A percentile compares a stretch with the other conserved stretches of the same genome.
phyloP scores from a whole-genome alignment of 35 echinoderm and acorn worm species.

The Stichopus chloronotus region DNA sequence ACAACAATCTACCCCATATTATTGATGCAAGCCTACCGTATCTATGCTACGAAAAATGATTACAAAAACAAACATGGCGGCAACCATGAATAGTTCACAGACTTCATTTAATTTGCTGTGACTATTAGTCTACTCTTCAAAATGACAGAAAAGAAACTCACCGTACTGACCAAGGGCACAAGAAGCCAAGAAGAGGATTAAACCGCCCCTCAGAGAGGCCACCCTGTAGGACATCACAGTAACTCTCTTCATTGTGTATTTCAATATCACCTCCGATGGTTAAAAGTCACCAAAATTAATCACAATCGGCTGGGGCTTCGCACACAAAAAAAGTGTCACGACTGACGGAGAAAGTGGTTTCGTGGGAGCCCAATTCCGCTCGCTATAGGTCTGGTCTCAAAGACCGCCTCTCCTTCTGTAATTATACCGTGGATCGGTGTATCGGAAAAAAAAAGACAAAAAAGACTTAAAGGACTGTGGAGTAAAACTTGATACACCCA shows the following conservation, averaged over 20 bases:
- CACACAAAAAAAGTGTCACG: background rate
- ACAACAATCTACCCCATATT: too few species aligned
- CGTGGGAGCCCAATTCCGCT: background rate
- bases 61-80: background rate
- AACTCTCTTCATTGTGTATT: background rate
- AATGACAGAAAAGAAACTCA: background rate
- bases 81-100: background rate
- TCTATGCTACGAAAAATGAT: too few species aligned
- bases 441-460: too few species aligned
- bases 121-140: background rate
- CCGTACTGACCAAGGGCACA: conserved; percentile 14
- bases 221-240: background rate
- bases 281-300: background rate
- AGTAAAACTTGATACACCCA: too few species aligned
- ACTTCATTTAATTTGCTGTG: background rate
- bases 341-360: background rate
- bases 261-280: background rate
- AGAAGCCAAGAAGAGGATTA: conserved; percentile 17
- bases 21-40: background rate
- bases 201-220: background rate
- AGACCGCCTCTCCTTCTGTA: too few species aligned
- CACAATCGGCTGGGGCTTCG: background rate
- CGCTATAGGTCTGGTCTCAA: background rate
- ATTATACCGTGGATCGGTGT: too few species aligned
- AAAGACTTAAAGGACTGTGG: too few species aligned